Base-by-base conservation (phyloP, 2,113 vertebrate genomes). In the Semnornis frantzii region DNA sequence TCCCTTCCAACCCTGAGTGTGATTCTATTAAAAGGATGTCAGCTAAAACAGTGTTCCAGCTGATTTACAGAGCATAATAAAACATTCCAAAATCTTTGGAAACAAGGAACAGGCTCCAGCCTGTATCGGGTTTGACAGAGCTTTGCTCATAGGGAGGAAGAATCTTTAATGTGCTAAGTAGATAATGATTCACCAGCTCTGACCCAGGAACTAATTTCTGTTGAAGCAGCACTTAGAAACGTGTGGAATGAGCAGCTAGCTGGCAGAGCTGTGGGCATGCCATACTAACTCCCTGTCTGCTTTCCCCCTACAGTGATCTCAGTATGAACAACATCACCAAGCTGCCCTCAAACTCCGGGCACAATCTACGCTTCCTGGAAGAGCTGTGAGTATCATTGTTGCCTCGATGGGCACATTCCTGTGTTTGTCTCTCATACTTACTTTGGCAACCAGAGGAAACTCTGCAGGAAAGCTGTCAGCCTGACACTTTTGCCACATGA, bases 261-360 rank as follows among this genome's bases (percentile, higher is more conserved):
- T 93, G 71, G 94, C 95, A 86, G 89, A 79, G 87, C 89, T 93
- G 93, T 95, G 90, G 95, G 76, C 70, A 46, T 73, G n/a, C 89
- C 9, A 3, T 94, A 66, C 93, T 97, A 96, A 98, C 95, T 79
- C 42, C 79, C 92, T 98, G 88, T 97, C 97, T 98, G 77, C 98
- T 96, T 97, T 97, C 93, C 92, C 92, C 95, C 94, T 93, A 91
- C 98, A 99, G 99, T 58, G 99, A 99, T 97, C 98, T 99, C 97
- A 99, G 99, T 91, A 99, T 99, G 99, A 99, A 99, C 97, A 99
- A 99, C 97, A 98, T 99, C 91, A 98, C 98, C 63, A 97, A 97
- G 94, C 94, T 99, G 94, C 93, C 98, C 93, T 96, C 94, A 33
- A 98, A 97, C 76, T 97, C 97, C 31, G 97, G 98, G 91, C 97